These are phyloP conservation scores for Metopia argyrocephala DNA, from an alignment of 2,888 invertebrate genomes.

Conservation along the genomic window DNA sequence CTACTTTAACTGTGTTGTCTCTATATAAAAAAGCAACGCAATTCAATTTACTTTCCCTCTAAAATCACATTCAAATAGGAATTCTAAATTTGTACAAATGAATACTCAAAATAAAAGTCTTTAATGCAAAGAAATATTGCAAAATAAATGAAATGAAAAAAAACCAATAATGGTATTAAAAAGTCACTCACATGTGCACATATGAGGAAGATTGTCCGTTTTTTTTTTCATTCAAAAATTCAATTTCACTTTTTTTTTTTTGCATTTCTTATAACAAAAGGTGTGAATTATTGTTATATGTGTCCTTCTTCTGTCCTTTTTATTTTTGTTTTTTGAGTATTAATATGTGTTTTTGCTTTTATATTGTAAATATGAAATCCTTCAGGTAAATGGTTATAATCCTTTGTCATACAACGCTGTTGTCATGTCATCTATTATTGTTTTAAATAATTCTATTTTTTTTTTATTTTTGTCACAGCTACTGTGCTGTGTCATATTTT, in stretches of 20 bases:
- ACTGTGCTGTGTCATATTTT: slow-evolving; percentile 30
- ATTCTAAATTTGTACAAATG: neutral
- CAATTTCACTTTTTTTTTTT: no score
- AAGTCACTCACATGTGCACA: slow-evolving; percentile 34
- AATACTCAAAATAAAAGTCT: neutral
- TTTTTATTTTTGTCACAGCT: no score
- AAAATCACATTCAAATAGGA: slow-evolving; percentile 5
- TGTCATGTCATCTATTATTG: slow-evolving; percentile 48
- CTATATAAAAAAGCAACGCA: neutral
- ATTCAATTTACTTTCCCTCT: slow-evolving; percentile 38
- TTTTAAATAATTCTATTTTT: slow-evolving; percentile 46
- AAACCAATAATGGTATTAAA: slow-evolving; percentile 49
- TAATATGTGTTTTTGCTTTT: no score
- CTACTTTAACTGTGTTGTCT: no score
- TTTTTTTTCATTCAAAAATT: no score
- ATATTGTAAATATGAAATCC: slow-evolving; percentile 64
- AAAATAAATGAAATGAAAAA: slow-evolving; percentile 38
- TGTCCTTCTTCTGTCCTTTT: slow-evolving; percentile 7
- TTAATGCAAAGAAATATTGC: slow-evolving; percentile 15
- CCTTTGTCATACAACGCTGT: slow-evolving; percentile 62
- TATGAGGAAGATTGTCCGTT: no score
- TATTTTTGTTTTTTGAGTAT: no score
- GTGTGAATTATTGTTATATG: slow-evolving; percentile 51
- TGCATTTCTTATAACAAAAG: slow-evolving; percentile 36
- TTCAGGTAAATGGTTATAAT: slow-evolving; percentile 66